These are phyloP conservation scores for Drosophila atripex DNA, from an alignment of 2,888 invertebrate species.

Conservation along the genomic window DNA sequence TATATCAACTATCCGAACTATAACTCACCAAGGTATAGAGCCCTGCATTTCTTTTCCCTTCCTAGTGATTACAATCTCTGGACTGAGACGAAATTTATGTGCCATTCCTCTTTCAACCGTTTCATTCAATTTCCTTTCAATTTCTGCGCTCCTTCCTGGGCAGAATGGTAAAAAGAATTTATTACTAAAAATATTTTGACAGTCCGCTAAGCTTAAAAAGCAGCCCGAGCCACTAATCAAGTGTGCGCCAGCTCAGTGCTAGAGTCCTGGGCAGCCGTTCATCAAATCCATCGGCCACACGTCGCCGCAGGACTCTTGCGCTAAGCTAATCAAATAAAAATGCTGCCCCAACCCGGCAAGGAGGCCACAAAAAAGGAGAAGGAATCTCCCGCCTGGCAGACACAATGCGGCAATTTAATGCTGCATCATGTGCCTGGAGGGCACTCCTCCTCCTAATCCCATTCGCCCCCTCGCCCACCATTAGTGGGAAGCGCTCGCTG, in stretches of 20 bases:
- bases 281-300: conserved; percentile 78
- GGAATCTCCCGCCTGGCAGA: conserved; percentile 61
- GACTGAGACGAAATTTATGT: conserved; percentile 52
- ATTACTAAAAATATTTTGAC: conserved; percentile 82
- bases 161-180: conserved; percentile 67
- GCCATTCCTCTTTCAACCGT: conserved; percentile 33
- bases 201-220: conserved; percentile 75
- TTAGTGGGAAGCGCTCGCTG: conserved; percentile 71
- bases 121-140: conserved; percentile 60
- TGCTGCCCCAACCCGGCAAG: conserved; percentile 40
- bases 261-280: conserved; percentile 60
- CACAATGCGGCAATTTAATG: conserved; percentile 83
- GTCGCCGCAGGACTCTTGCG: conserved; percentile 76
- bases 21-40: neutral
- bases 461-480: conserved; percentile 27
- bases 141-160: conserved; percentile 32
- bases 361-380: conserved; percentile 21
- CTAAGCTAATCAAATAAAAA: conserved; percentile 80
- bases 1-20: neutral
- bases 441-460: conserved; percentile 42
- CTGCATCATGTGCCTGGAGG: conserved; percentile 82
- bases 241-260: conserved; percentile 47
- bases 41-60: conserved; percentile 5
- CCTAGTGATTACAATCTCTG: conserved; percentile 23
- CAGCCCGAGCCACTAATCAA: conserved; percentile 69